Conservation (phyloP, 2,113 vertebrate species). For the Paraplagusia blochii region DNA sequence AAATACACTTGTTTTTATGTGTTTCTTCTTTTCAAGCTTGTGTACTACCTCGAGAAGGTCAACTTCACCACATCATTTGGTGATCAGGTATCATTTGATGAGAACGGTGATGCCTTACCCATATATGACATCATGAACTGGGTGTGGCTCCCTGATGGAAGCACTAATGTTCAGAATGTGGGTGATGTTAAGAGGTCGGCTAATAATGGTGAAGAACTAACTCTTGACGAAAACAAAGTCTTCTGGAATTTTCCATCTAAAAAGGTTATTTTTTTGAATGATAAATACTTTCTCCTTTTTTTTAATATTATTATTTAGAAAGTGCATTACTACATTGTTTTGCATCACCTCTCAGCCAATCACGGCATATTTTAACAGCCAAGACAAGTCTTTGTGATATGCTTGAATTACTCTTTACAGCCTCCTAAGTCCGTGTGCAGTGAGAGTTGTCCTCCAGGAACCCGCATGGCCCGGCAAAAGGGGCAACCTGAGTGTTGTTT, state of each 20-base stretch:
- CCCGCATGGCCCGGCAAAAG: conserved; percentile 66
- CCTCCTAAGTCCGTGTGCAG: conserved; percentile 72
- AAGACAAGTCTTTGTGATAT: too few relatives aligned
- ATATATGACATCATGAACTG: conserved; percentile 19
- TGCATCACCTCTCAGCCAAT: too few relatives aligned
- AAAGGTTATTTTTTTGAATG: conserved; percentile 36
- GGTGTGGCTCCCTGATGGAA: too few relatives aligned
- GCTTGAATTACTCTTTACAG: conserved; percentile 33
- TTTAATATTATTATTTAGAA: too few relatives aligned
- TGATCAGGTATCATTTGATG: conserved; percentile 66
- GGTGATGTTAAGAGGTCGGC: too few relatives aligned
- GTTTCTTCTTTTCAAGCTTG: conserved; percentile 32
- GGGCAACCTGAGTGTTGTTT: conserved; percentile 77
- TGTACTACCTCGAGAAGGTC: conserved; percentile 64
- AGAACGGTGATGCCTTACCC: conserved; percentile 67
- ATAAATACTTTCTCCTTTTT: too few relatives aligned
- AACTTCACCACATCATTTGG: conserved; percentile 69
- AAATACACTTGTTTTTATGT: not conserved
- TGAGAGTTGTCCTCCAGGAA: conserved; percentile 72
- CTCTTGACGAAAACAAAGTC: conserved; percentile 16
- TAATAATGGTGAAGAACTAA: too few relatives aligned
- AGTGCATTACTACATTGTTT: too few relatives aligned
- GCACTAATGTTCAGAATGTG: too few relatives aligned
- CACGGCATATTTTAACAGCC: too few relatives aligned
- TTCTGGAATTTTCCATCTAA: conserved; percentile 53